A percentile compares a stretch with the other conserved stretches of the same genome.
Conservation (phyloP, 2,888 invertebrate genomes). For the Mamestra brassicae region DNA sequence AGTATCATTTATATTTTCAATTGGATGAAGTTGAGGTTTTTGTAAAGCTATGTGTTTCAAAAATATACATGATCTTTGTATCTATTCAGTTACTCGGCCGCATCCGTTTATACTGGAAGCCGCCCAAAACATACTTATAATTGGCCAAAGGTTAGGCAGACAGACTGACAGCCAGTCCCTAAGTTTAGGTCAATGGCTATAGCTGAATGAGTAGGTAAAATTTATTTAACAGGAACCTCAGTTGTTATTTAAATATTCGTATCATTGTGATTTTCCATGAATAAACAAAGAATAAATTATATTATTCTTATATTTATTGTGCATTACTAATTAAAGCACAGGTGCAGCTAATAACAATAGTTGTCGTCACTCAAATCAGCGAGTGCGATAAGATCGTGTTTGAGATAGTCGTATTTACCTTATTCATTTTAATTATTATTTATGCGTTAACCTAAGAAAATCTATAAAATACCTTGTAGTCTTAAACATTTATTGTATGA, state of each 20-base stretch:
- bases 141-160: no score
- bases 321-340: constrained; percentile 21
- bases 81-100: no score
- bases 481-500: no score
- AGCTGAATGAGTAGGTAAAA: no score
- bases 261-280: constrained; percentile 5
- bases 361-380: constrained; percentile 52
- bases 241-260: background rate
- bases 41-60: background rate
- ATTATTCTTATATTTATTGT: background rate
- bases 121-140: no score
- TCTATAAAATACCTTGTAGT: constrained; percentile 19
- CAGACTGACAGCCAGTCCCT: no score
- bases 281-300: background rate
- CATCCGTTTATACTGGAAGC: background rate
- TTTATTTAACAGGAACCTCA: background rate
- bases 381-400: constrained; percentile 48
- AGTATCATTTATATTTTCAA: constrained; percentile 8
- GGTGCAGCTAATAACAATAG: constrained; percentile 32
- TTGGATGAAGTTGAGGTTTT: background rate
- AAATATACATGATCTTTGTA: no score
- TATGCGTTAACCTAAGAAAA: constrained; percentile 26
- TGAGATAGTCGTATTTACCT: constrained; percentile 33
- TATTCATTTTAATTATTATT: constrained; percentile 49
- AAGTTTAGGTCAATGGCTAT: no score